These are phyloP conservation scores for Urocolius indicus DNA, from an alignment of 2,113 vertebrate genomes.

Conservation along the genomic window DNA sequence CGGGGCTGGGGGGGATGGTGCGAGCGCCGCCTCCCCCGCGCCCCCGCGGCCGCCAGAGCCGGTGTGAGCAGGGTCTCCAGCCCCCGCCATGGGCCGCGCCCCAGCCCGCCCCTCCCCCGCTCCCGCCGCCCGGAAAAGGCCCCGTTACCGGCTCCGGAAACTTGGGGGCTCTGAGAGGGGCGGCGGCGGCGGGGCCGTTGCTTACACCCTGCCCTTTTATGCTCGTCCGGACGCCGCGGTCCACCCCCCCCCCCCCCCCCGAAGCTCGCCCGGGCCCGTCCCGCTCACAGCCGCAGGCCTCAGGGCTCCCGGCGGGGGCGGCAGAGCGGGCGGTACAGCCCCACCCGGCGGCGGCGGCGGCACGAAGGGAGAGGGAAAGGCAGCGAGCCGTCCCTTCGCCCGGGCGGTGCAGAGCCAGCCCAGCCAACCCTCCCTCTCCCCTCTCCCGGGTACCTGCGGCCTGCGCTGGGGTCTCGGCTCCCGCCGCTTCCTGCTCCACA, in stretches of 20 bases:
- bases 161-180: neutral
- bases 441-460: neutral
- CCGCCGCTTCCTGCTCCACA: slow-evolving; percentile 14
- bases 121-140: neutral
- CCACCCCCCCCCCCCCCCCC: no score
- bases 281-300: neutral
- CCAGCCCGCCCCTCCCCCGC: neutral
- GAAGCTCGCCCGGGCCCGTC: neutral
- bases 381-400: no score
- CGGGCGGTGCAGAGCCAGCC: neutral
- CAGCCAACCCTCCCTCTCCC: no score
- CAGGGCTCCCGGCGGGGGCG: neutral
- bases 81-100: neutral
- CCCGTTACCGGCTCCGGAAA: neutral
- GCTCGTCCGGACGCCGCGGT: no score
- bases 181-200: neutral
- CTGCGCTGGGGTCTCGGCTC: neutral
- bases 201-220: neutral
- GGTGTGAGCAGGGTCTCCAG: neutral
- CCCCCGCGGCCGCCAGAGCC: neutral
- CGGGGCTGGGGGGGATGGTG: no score
- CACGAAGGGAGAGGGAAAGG: neutral
- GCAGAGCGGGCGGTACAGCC: neutral
- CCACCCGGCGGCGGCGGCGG: neutral
- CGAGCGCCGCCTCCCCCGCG: neutral